These are phyloP conservation scores for Gibbula magus DNA, from an alignment of 2,888 invertebrate species.

Conservation along the genomic window DNA sequence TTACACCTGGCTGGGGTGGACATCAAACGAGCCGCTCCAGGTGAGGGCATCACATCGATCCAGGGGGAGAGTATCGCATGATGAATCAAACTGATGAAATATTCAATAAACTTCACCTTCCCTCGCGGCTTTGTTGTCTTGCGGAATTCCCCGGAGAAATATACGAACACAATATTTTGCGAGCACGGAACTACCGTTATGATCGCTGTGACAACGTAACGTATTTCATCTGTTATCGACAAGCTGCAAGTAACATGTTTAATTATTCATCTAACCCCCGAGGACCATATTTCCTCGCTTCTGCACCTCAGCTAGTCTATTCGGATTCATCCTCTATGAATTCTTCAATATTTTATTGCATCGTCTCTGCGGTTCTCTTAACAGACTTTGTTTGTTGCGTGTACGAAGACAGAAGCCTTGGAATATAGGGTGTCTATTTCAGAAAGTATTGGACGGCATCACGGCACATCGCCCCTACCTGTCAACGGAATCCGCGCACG, in stretches of 20 bases:
- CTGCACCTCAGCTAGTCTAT: background rate
- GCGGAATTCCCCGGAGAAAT: background rate
- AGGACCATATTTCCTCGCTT: background rate
- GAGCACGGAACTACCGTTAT: background rate
- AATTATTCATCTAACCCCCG: background rate
- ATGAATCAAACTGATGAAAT: conserved; percentile 1
- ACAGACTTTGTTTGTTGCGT: no score
- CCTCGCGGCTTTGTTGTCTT: background rate
- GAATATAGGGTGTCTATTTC: no score
- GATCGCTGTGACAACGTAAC: background rate
- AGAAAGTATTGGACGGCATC: background rate
- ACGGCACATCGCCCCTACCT: background rate
- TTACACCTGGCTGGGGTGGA: background rate
- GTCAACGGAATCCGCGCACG: background rate
- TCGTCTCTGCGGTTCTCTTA: no score
- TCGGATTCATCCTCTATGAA: no score
- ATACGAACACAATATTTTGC: background rate
- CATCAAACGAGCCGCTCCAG: background rate
- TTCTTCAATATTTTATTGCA: no score
- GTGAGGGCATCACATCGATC: background rate
- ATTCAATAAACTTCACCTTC: background rate
- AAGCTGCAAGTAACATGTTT: background rate
- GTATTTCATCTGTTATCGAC: background rate
- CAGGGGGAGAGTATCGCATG: background rate
- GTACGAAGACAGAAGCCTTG: no score